Conservation (phyloP, 2,113 vertebrate species). For the Salvelinus namaycush region DNA sequence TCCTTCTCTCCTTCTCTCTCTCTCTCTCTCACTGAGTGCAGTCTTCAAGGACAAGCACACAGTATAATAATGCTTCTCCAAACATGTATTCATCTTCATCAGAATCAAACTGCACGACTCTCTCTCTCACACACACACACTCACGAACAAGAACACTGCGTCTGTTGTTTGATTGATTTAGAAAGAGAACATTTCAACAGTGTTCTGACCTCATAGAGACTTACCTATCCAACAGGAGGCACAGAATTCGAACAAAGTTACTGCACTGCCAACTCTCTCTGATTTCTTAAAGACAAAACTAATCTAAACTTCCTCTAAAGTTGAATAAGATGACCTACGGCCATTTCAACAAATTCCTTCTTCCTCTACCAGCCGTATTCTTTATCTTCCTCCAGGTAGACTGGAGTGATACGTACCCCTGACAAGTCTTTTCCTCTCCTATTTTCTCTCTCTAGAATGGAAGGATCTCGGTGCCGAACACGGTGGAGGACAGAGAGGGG, state of each 20-base stretch:
- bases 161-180: neutral
- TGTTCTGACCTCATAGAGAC: neutral
- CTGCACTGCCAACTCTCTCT: neutral
- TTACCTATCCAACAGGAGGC: neutral
- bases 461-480: slow-evolving; percentile 61
- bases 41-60: slow-evolving; percentile 29
- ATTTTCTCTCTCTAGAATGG: slow-evolving; percentile 73
- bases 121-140: neutral
- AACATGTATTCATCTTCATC: slow-evolving; percentile 30
- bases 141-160: neutral
- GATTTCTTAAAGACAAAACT: neutral
- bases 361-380: too few relatives aligned
- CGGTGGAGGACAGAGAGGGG: slow-evolving; percentile 73
- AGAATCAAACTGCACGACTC: slow-evolving; percentile 9
- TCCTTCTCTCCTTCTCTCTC: neutral
- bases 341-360: too few relatives aligned
- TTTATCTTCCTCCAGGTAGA: too few relatives aligned
- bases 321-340: neutral
- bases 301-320: neutral
- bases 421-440: slow-evolving; percentile 3
- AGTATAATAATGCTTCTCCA: slow-evolving; percentile 3
- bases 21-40: neutral
- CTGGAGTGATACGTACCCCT: neutral
- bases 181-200: neutral
- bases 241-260: neutral